Conservation (phyloP, 2,888 invertebrate genomes). For the Leucophenga maculata region DNA sequence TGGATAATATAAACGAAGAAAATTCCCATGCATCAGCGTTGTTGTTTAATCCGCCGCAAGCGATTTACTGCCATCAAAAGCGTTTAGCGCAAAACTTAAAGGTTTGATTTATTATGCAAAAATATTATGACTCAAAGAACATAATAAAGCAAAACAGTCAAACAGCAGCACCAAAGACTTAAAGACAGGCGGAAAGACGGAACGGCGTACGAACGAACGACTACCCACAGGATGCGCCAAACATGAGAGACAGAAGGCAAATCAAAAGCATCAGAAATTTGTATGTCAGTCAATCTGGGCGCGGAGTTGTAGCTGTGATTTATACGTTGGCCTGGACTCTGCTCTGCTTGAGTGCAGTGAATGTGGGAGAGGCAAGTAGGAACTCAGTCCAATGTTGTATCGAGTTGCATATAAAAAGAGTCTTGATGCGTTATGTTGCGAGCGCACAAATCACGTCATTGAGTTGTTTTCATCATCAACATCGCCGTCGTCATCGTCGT, state of each 20-base stretch:
- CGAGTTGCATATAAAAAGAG: neutral
- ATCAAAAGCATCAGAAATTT: constrained; percentile 45
- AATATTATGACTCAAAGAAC: constrained; percentile 37
- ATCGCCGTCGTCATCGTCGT: neutral
- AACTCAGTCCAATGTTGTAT: neutral
- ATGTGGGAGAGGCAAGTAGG: neutral
- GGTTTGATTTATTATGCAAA: constrained; percentile 68
- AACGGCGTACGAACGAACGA: neutral
- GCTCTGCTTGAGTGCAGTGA: constrained; percentile 45
- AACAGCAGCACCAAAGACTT: neutral
- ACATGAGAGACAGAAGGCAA: constrained; percentile 1
- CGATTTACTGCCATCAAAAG: constrained; percentile 29
- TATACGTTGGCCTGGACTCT: constrained; percentile 39
- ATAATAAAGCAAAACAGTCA: constrained; percentile 17
- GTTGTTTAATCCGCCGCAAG: constrained; percentile 17
- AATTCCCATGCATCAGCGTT: constrained; percentile 20
- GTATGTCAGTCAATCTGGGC: constrained; percentile 56
- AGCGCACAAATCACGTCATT: constrained; percentile 64
- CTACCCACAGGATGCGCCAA: constrained; percentile 6
- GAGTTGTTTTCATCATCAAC: constrained; percentile 62
- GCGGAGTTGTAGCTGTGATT: constrained; percentile 48
- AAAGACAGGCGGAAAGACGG: constrained; percentile 27
- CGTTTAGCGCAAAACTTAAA: constrained; percentile 39
- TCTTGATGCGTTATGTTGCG: constrained; percentile 16
- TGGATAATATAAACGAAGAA: neutral